Percentiles rank a stretch among this genome's conserved stretches.
These are phyloP conservation scores for Notamacropus eugenii DNA, from an alignment of 2,797 vertebrate species.

Conservation along the genomic window DNA sequence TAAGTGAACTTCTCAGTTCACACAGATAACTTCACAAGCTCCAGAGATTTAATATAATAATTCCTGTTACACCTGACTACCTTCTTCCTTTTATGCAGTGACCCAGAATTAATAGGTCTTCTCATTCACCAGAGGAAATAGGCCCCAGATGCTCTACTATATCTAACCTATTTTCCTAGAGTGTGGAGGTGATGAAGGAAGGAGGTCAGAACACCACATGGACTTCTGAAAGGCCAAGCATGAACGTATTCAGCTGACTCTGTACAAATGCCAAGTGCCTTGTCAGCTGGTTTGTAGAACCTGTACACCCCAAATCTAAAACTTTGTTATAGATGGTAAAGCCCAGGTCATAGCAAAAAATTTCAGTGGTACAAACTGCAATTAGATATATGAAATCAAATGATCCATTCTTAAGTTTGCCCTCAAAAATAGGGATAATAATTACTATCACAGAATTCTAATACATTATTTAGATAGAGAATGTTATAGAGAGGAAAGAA, in stretches of 20 bases:
- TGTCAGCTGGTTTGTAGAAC: background rate
- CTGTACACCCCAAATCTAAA: background rate
- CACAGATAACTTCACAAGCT: background rate
- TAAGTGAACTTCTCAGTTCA: background rate
- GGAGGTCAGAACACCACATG: background rate
- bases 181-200: background rate
- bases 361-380: background rate
- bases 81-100: background rate
- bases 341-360: background rate
- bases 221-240: background rate
- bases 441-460: background rate
- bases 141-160: background rate
- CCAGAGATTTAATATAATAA: background rate
- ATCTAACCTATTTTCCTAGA: background rate
- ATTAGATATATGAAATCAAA: background rate
- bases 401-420: background rate
- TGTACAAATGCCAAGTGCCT: background rate
- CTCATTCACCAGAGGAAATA: slow-evolving; percentile 12
- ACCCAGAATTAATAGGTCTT: background rate
- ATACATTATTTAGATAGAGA: background rate
- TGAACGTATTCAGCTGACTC: background rate
- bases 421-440: background rate
- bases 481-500: background rate
- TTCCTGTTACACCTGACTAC: background rate
- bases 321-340: background rate